Conservation (phyloP, 1,140 invertebrate genomes). For the Schlechtendalia chinensis region DNA sequence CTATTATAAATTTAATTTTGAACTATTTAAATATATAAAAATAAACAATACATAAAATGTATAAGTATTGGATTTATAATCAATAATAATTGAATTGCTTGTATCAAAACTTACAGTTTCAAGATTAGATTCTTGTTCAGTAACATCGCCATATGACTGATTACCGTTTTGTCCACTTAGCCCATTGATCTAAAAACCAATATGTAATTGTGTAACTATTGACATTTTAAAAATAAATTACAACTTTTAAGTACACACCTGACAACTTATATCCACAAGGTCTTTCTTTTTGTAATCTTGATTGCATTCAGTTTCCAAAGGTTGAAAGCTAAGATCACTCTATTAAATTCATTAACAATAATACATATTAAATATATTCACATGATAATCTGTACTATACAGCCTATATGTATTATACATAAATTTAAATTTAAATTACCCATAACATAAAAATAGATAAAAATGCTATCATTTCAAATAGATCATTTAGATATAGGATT, state of each 20-base stretch:
- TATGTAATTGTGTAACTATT: neutral
- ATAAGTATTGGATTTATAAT: neutral
- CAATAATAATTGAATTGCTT: neutral
- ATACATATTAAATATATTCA: no score
- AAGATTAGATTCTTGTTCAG: conserved; percentile 47
- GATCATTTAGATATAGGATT: no score
- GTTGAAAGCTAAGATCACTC: conserved; percentile 39
- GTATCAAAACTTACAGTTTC: conserved; percentile 27
- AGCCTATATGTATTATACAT: no score
- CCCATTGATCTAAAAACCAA: conserved; percentile 29
- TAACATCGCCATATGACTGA: conserved; percentile 35
- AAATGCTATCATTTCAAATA: no score
- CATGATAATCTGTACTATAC: no score
- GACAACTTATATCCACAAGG: conserved; percentile 43
- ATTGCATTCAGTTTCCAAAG: conserved; percentile 45
- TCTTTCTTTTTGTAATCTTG: conserved; percentile 39
- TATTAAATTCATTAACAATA: neutral
- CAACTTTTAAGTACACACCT: neutral
- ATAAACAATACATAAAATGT: neutral
- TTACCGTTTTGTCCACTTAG: conserved; percentile 30
- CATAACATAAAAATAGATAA: no score
- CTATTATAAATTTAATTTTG: no score
- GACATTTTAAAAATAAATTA: neutral
- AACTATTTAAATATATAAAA: no score
- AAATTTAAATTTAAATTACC: no score